Evolutionary conservation across 2,113 vertebrate genomes (phyloP), one percentile per base, ranked within the genome.

Genomic region (Chelonoidis abingdonii): DNA sequence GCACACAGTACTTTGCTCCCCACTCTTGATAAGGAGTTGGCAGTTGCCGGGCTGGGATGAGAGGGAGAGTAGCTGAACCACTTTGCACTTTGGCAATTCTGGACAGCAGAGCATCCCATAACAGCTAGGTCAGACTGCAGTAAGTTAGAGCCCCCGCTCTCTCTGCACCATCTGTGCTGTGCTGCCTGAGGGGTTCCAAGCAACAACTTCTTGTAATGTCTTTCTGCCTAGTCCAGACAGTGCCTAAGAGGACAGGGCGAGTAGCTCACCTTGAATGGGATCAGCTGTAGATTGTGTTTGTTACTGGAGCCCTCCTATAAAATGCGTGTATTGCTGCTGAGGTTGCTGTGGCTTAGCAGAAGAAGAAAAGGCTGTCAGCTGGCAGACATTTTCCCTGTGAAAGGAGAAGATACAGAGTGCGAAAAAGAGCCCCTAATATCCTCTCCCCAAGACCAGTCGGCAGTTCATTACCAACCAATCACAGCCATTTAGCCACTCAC

Each of bases 381-480:
- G 54, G 25, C 25, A 83, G 38, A 14, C 5, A 21, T 59, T 83
- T 47, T 47, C 10, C 53, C 38, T 52, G 16, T 5, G 8, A 10
- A 41, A 25, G n/a, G 53, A 38, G 35, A 27, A 38, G 52, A 41
- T 12, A 75, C 22, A 41, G 38, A 76, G 75, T 47, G 54, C 5
- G 13, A 50, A 52, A 56, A 41, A 50, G 65, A 14, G 13, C 3
- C 38, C 35, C 54, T 35, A 2, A 56, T 57, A 59, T 19, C 1
- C 41, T 21, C 19, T 85, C 35, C 27, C 56, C 0, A 31, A 54
- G 38, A 83, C 4, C 54, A 57, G 17, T 8, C 5, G 0, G 0
- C 2, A 19, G 83, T 78, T 16, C 25, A 0, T 31, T 78, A 78
- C 41, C 75, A 47, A 69, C n/a, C 65, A 38, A 47, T 78, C 41